These are phyloP conservation scores for Ctenoplectra terminalis DNA, from an alignment of 1,140 invertebrate genomes.

Conservation along the genomic window DNA sequence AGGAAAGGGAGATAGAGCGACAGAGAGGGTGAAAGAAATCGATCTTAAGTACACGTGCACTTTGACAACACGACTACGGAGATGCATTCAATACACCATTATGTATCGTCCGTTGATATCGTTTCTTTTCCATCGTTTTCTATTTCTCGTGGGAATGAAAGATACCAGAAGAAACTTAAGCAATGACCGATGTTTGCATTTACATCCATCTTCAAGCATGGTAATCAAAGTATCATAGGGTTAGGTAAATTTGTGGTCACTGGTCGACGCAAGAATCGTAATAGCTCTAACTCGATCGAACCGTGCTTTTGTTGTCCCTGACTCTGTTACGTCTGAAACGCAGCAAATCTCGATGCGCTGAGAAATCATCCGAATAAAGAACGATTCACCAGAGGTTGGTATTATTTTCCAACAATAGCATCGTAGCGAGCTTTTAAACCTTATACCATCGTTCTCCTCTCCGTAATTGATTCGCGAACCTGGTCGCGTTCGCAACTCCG, in stretches of 20 bases:
- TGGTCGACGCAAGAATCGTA: background rate
- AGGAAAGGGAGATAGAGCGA: background rate
- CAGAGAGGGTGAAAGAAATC: slow-evolving; percentile 18
- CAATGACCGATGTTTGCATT: no score
- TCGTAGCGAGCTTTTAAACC: background rate
- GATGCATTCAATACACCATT: slow-evolving; percentile 49
- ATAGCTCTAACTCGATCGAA: background rate
- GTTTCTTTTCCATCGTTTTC: background rate
- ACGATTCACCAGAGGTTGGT: no score
- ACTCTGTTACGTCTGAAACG: no score
- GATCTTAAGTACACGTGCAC: slow-evolving; percentile 52
- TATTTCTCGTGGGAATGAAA: background rate
- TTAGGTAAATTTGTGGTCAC: no score
- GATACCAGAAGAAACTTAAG: no score
- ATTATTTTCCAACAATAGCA: background rate
- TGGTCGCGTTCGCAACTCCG: background rate
- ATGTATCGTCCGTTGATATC: slow-evolving; percentile 30
- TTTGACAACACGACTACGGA: slow-evolving; percentile 32
- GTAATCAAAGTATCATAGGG: no score
- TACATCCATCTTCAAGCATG: no score
- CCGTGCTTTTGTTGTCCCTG: background rate
- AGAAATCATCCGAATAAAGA: background rate
- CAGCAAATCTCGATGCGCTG: background rate
- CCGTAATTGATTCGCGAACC: no score
- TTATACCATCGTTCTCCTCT: background rate